Evolutionary conservation across 2,113 vertebrate species (phyloP).

Genomic region (Limnothrissa miodon): DNA sequence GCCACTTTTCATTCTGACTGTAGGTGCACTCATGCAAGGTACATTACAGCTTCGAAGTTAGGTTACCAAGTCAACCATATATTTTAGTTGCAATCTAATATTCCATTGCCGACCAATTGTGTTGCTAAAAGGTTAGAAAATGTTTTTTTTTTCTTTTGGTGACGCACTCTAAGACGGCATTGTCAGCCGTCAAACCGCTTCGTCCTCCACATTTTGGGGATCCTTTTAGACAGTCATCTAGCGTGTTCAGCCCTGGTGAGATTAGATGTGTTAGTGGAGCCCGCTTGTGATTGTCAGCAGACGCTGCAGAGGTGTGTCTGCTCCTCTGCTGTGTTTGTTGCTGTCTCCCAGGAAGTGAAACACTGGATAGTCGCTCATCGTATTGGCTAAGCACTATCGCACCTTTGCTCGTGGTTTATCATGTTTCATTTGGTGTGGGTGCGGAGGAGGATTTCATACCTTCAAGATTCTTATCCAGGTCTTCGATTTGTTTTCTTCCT

Average conservation of each 20-base stretch:
- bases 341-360: neutral
- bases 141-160: no score
- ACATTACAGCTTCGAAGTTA: no score
- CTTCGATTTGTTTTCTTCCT: neutral
- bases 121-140: no score
- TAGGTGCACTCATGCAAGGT: neutral
- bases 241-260: neutral
- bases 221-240: neutral
- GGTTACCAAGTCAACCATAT: no score
- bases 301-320: neutral
- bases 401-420: neutral
- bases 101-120: no score
- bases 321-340: neutral
- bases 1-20: no score
- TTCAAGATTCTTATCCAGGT: neutral
- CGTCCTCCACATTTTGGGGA: neutral
- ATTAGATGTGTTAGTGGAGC: neutral
- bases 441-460: neutral
- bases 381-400: neutral
- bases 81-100: no score
- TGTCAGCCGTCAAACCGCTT: neutral
- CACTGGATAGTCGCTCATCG: neutral
- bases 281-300: neutral
- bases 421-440: neutral
- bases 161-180: no score